Percentiles rank a stretch among this genome's conserved stretches.
These are phyloP conservation scores for Calonectris borealis DNA, from an alignment of 2,113 vertebrate genomes.

Conservation along the genomic window DNA sequence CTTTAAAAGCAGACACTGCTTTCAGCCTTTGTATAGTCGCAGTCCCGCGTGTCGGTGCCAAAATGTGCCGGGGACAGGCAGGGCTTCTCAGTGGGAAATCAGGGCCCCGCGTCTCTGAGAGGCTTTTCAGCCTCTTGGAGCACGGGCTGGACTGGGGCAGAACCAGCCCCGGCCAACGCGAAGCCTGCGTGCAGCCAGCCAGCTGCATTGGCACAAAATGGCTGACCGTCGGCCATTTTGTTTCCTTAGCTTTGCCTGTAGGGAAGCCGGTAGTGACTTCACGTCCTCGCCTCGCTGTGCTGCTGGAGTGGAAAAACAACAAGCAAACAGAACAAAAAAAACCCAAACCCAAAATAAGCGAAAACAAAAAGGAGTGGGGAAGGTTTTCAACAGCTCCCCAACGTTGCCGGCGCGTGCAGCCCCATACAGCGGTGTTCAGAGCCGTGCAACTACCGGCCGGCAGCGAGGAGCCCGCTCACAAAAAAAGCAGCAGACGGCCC, in stretches of 20 bases:
- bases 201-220: constrained; percentile 52
- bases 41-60: background rate
- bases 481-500: background rate
- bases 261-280: background rate
- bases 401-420: fast-evolving
- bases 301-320: background rate
- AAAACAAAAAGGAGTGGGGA: background rate
- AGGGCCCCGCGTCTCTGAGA: background rate
- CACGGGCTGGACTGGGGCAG: background rate
- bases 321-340: background rate
- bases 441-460: fast-evolving
- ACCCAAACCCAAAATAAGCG: fast-evolving
- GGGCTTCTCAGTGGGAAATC: background rate
- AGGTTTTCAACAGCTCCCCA: background rate
- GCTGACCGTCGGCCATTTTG: constrained; percentile 66
- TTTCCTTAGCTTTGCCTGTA: background rate
- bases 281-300: fast-evolving
- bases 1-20: constrained; percentile 46
- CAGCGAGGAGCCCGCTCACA: background rate
- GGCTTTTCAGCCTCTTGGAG: background rate
- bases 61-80: background rate
- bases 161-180: background rate
- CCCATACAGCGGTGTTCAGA: fast-evolving
- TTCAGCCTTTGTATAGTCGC: constrained; percentile 47
- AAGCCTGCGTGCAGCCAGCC: background rate